phyloP scores from a whole-genome alignment of 2,888 invertebrate genomes.

The Watsonalla cultraria region DNA sequence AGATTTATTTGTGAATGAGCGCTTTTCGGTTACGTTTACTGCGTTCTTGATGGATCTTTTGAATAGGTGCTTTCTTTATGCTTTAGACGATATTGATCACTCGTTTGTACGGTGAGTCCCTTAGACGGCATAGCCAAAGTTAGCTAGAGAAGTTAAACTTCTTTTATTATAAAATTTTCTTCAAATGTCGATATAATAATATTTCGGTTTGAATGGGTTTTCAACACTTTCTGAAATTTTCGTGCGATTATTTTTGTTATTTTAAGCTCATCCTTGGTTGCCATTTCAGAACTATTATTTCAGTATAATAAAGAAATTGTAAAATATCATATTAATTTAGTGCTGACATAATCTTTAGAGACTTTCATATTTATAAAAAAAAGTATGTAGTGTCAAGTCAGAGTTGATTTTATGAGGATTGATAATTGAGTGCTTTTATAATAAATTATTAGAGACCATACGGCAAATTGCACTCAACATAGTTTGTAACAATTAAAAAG shows the following conservation, averaged over 20 bases:
- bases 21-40: slow-evolving; percentile 35
- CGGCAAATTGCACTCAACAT: slow-evolving; percentile 63
- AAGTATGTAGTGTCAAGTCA: slow-evolving; percentile 39
- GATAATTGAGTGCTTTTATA: slow-evolving; percentile 70
- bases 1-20: slow-evolving; percentile 43
- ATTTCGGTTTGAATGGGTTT: background rate
- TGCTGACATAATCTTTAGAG: slow-evolving; percentile 66
- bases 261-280: slow-evolving; percentile 36
- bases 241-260: slow-evolving; percentile 12
- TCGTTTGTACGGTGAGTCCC: slow-evolving; percentile 40
- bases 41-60: slow-evolving; percentile 43
- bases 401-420: slow-evolving; percentile 67
- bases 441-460: slow-evolving; percentile 62
- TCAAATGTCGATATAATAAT: background rate
- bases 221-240: background rate
- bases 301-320: slow-evolving; percentile 39
- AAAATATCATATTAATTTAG: slow-evolving; percentile 60
- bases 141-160: slow-evolving; percentile 69
- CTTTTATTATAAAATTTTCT: slow-evolving; percentile 34
- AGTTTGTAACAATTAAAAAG: slow-evolving; percentile 60
- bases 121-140: slow-evolving; percentile 76
- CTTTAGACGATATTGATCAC: slow-evolving; percentile 58
- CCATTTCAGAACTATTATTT: slow-evolving; percentile 42
- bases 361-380: slow-evolving; percentile 61
- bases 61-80: slow-evolving; percentile 68